Base-by-base conservation (phyloP, 2,797 vertebrate genomes). In the Eulemur mongoz region DNA sequence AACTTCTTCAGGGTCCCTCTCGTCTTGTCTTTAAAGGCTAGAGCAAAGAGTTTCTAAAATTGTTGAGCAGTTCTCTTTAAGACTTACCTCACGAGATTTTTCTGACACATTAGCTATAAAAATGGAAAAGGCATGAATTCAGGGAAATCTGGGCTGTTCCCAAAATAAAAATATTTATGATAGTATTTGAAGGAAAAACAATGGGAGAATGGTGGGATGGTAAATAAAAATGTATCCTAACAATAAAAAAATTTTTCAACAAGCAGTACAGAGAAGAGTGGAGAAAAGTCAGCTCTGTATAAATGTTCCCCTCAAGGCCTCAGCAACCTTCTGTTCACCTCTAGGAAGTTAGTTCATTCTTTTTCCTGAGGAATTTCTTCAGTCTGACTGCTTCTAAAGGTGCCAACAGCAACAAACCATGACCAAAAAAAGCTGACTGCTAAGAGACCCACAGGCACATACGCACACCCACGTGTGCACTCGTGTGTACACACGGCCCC, bases 351-450 rank as follows among this genome's bases (percentile, higher is more conserved):
- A 79, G 81, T 81, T 91, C 1, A 11, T 35, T 78, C 84, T 73
- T 91, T 88, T 94, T 93, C 87, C 84, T 70, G 38, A 91, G 85
- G 87, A 92, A 86, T 92, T 88, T 91, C 32, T 95, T 35, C 52
- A 85, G 90, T 43, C 40, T 82, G 78, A 52, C 50, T 70, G 52
- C 54, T 83, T 76, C 69, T 50, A 82, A 90, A 65, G 30, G 50
- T 79, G 81, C 91, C 88, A 89, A 96, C 57, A 86, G 82, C 82
- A 93, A 89, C 85, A 97, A 85, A 80, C 35, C 23, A 38, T 0
- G 15, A 93, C 86, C 86, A 75, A 76, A 73, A 88, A 88, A 89
- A 72, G 32, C 23, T 67, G 82, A 85, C 50, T 82, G 89, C 83
- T 67, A 23, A 43, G 23, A 48, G 4, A 76, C 38, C 38, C 40